A percentile compares a stretch with the other conserved stretches of the same genome.
These are phyloP conservation scores for Pandion haliaetus DNA, from an alignment of 2,113 vertebrate species.

Conservation along the genomic window DNA sequence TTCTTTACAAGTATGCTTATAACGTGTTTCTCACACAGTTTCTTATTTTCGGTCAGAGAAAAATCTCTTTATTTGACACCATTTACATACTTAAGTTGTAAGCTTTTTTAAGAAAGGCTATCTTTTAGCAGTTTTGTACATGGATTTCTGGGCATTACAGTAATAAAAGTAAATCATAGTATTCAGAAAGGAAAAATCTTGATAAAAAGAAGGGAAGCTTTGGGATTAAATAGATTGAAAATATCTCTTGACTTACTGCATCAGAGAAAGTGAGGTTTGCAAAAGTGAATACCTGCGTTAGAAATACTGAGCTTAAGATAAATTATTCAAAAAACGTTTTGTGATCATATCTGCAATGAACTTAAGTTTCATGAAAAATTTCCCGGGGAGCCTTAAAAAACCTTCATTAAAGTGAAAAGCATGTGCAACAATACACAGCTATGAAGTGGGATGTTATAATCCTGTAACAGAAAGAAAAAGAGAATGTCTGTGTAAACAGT, in stretches of 20 bases:
- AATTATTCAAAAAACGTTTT: background rate
- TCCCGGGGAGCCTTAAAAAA: background rate
- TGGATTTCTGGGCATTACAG: background rate
- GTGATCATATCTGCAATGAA: background rate
- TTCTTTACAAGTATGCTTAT: background rate
- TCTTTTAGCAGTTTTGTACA: background rate
- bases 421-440: background rate
- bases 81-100: background rate
- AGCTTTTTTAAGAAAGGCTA: background rate
- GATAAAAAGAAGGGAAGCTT: background rate
- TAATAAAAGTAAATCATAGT: background rate
- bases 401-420: background rate
- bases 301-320: constrained; percentile 2
- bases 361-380: background rate
- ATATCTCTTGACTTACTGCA: background rate
- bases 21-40: background rate
- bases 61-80: background rate
- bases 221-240: background rate
- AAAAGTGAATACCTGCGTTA: background rate
- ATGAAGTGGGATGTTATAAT: background rate
- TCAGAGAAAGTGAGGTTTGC: background rate
- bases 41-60: background rate
- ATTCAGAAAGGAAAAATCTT: background rate
- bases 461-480: background rate
- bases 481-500: background rate